A percentile compares a stretch with the other conserved stretches of the same genome.
These are phyloP conservation scores for zebrafish (Danio rerio) DNA, from an alignment of 2,113 vertebrate genomes.

Conservation along the genomic window GRCz12tu NC_133197.1:36059001-36059500, in stretches of 20 bases:
- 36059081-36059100: too few species aligned
- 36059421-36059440: constrained; percentile 15
- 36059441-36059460: constrained; percentile 36
- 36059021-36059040: too few species aligned
- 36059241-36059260: background rate
- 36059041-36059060: too few species aligned
- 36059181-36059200: too few species aligned
- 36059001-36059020: too few species aligned
- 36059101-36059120: too few species aligned
- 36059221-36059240: too few species aligned
- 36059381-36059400: constrained; percentile 41
- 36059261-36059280: background rate
- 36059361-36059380: constrained; percentile 51
- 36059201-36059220: too few species aligned
- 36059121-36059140: too few species aligned
- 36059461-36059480: constrained; percentile 22
- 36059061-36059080: too few species aligned
- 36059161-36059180: too few species aligned
- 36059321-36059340: constrained; percentile 54
- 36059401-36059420: constrained; percentile 27
- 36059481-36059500: background rate
- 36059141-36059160: too few species aligned
- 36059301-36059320: constrained; percentile 32
- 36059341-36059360: constrained; percentile 42
- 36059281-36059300: background rate